phyloP scores from a whole-genome alignment of 2,113 vertebrate species.

The Epinephelus moara region DNA sequence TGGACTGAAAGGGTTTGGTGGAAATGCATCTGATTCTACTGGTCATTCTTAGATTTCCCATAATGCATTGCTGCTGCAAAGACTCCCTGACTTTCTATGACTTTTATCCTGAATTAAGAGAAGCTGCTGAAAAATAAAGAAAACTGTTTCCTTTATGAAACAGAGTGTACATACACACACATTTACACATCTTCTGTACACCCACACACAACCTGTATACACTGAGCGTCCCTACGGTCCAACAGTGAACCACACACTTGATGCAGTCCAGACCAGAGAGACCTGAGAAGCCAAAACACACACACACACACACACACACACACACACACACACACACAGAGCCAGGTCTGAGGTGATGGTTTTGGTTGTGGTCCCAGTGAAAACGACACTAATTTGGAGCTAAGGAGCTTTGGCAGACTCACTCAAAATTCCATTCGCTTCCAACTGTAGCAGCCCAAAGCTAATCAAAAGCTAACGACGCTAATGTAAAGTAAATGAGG shows the following conservation, averaged over 20 bases:
- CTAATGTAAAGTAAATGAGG: constrained; percentile 19
- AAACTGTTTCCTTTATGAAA: not conserved
- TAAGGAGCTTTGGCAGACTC: constrained; percentile 61
- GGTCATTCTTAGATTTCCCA: not conserved
- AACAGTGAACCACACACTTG: constrained; percentile 67
- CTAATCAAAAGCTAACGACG: constrained; percentile 37
- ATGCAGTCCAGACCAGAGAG: constrained; percentile 75
- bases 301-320: constrained; percentile 48
- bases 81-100: not conserved
- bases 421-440: constrained; percentile 44
- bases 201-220: constrained; percentile 47
- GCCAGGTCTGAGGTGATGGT: constrained; percentile 76
- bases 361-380: constrained; percentile 73
- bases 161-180: not conserved
- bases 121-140: constrained; percentile 18
- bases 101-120: not conserved
- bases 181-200: constrained; percentile 35
- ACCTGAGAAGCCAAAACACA: constrained; percentile 61
- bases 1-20: no score
- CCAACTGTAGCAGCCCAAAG: constrained; percentile 15
- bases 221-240: constrained; percentile 30
- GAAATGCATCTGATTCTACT: no score
- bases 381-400: constrained; percentile 76
- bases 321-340: constrained; percentile 21
- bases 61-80: not conserved